Evolutionary conservation across 2,888 invertebrate genomes (phyloP).

Genomic region (Epsilonema sp.): DNA sequence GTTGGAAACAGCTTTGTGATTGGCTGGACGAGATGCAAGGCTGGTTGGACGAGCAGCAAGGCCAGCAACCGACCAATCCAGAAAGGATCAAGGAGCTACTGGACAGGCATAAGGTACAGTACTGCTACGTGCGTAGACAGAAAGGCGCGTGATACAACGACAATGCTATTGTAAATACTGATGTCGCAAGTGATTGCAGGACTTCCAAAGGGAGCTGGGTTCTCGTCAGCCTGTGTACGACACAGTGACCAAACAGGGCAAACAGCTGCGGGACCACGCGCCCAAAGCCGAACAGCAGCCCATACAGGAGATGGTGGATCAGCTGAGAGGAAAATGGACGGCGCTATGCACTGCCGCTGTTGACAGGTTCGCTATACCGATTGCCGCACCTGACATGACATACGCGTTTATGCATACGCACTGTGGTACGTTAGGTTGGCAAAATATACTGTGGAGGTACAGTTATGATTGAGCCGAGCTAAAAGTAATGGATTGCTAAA

Average conservation of each 20-base stretch:
- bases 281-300: slow-evolving; percentile 67
- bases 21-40: slow-evolving; percentile 75
- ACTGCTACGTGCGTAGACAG: neutral
- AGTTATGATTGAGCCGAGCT: too few species aligned
- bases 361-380: slow-evolving; percentile 40
- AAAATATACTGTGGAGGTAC: too few species aligned
- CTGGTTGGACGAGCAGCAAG: slow-evolving; percentile 45
- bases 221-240: slow-evolving; percentile 69
- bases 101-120: slow-evolving; percentile 51
- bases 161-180: too few species aligned
- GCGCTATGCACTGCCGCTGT: slow-evolving; percentile 42
- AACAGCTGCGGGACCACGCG: slow-evolving; percentile 73
- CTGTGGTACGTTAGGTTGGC: slow-evolving; percentile 31
- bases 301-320: slow-evolving; percentile 63
- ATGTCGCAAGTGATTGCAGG: too few species aligned
- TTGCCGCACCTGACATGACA: too few species aligned
- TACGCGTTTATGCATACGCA: slow-evolving; percentile 34
- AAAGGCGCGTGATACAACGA: too few species aligned
- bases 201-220: slow-evolving; percentile 72
- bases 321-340: slow-evolving; percentile 44
- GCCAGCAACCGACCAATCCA: slow-evolving; percentile 49
- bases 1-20: slow-evolving; percentile 66
- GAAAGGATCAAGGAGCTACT: slow-evolving; percentile 59
- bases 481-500: too few species aligned
- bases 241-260: slow-evolving; percentile 67